Conservation (phyloP, 2,888 invertebrate genomes). For the Taenaris catops region DNA sequence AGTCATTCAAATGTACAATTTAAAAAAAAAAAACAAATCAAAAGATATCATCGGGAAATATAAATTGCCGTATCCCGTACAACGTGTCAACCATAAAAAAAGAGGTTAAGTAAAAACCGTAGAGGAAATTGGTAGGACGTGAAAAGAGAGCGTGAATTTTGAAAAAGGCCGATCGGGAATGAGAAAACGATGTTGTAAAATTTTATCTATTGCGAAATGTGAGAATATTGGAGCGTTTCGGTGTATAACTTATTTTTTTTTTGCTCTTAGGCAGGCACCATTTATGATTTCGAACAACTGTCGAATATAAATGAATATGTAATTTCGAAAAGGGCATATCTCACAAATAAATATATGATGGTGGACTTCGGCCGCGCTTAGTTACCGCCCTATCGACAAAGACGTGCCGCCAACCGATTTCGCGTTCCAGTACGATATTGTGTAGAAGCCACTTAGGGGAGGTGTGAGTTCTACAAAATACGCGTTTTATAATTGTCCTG, state of each 20-base stretch:
- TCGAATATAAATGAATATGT: slow-evolving; percentile 8
- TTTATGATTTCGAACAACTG: slow-evolving; percentile 1
- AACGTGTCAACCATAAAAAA: slow-evolving; percentile 4
- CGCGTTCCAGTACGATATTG: not conserved
- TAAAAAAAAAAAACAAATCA: too few relatives aligned
- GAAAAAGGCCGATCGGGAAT: slow-evolving; percentile 29
- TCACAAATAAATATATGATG: too few relatives aligned
- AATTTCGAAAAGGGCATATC: too few relatives aligned
- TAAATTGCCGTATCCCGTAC: slow-evolving; percentile 3
- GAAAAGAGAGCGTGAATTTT: slow-evolving; percentile 27
- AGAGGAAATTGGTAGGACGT: slow-evolving; percentile 21
- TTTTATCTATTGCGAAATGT: slow-evolving; percentile 31
- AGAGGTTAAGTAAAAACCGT: slow-evolving; percentile 7
- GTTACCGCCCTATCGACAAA: not conserved
- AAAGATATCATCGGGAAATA: too few relatives aligned
- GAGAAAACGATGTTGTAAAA: slow-evolving; percentile 34
- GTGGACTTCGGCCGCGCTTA: too few relatives aligned
- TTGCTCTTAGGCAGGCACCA: not conserved
- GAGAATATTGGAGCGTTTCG: slow-evolving; percentile 11
- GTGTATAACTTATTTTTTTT: slow-evolving; percentile 2
- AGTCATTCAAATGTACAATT: too few relatives aligned
- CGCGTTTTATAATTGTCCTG: too few relatives aligned
- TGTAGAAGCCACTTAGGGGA: not conserved
- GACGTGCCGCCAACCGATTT: not conserved
- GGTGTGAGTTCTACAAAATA: too few relatives aligned